Evolutionary conservation across 2,113 vertebrate species (phyloP).

Genomic region (Bostrychus sinensis): DNA sequence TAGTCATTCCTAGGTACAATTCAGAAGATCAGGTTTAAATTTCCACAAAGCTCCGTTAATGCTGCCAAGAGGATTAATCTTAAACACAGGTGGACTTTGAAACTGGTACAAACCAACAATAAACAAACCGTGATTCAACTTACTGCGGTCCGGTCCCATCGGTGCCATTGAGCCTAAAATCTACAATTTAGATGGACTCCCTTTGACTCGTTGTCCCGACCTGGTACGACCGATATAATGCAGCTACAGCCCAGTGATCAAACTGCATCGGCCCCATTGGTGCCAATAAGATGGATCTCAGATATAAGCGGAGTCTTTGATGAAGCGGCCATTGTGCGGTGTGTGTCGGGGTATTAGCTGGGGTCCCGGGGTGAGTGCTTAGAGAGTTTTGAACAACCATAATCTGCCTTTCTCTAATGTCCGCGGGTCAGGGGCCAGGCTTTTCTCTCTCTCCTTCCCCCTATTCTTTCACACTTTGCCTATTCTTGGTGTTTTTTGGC

Average conservation of each 20-base stretch:
- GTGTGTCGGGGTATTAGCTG: constrained; percentile 67
- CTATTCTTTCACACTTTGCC: constrained; percentile 22
- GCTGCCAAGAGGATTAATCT: too few species aligned
- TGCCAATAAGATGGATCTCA: background rate
- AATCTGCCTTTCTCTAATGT: constrained; percentile 82
- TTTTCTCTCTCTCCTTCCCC: constrained; percentile 56
- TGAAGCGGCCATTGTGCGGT: constrained; percentile 13
- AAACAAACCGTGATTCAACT: background rate
- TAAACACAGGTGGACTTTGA: background rate
- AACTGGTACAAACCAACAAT: background rate
- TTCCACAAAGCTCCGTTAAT: too few species aligned
- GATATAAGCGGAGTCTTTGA: constrained; percentile 2
- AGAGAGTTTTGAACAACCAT: constrained; percentile 82
- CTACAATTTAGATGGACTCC: background rate
- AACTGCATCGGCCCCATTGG: background rate
- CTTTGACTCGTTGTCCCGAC: background rate
- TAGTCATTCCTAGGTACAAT: too few species aligned
- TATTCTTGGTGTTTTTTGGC: constrained; percentile 69
- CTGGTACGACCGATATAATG: background rate
- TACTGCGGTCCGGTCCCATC: background rate
- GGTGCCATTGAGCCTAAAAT: background rate
- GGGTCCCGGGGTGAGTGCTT: constrained; percentile 82
- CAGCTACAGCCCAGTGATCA: constrained; percentile 6
- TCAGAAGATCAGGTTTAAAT: too few species aligned
- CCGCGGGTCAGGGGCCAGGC: constrained; percentile 79